These are phyloP conservation scores for Sylvicola fuscatus DNA, from an alignment of 2,888 invertebrate genomes.

Conservation along the genomic window DNA sequence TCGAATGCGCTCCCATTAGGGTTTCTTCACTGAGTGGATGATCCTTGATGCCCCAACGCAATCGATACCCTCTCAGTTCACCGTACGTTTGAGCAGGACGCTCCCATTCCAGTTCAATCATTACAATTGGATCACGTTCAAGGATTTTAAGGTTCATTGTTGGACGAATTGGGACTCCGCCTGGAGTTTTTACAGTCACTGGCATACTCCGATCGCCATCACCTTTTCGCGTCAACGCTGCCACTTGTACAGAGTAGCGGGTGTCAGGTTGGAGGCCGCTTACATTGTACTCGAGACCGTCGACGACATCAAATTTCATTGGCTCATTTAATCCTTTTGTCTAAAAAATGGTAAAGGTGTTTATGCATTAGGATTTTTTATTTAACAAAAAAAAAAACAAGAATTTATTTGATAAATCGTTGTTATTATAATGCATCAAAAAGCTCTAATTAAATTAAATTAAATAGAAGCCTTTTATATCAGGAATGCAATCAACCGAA, in stretches of 20 bases:
- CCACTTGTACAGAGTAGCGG: constrained; percentile 82
- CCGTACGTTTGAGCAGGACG: constrained; percentile 79
- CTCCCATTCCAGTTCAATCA: constrained; percentile 84
- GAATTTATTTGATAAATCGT: no score
- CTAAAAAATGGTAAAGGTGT: constrained; percentile 10
- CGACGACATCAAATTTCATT: constrained; percentile 67
- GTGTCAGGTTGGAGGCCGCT: constrained; percentile 89
- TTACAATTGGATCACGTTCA: constrained; percentile 69
- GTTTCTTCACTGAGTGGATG: constrained; percentile 52
- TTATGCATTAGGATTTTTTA: no score
- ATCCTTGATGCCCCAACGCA: constrained; percentile 74
- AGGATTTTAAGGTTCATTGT: constrained; percentile 62
- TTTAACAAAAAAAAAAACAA: no score
- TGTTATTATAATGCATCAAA: no score
- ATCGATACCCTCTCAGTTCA: constrained; percentile 64
- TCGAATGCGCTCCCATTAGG: constrained; percentile 44
- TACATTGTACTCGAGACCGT: constrained; percentile 64
- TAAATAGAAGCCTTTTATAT: no score
- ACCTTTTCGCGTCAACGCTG: constrained; percentile 88
- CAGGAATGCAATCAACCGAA: no score
- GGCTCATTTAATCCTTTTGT: constrained; percentile 60
- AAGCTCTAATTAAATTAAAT: no score
- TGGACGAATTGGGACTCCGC: constrained; percentile 76
- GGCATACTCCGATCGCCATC: constrained; percentile 86
- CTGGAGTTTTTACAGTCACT: constrained; percentile 73